A percentile compares a stretch with the other conserved stretches of the same genome.
Evolutionary conservation across 53 echinoderm and acorn worm species (phyloP).

Genomic region (Temnopleurus reevesii): DNA sequence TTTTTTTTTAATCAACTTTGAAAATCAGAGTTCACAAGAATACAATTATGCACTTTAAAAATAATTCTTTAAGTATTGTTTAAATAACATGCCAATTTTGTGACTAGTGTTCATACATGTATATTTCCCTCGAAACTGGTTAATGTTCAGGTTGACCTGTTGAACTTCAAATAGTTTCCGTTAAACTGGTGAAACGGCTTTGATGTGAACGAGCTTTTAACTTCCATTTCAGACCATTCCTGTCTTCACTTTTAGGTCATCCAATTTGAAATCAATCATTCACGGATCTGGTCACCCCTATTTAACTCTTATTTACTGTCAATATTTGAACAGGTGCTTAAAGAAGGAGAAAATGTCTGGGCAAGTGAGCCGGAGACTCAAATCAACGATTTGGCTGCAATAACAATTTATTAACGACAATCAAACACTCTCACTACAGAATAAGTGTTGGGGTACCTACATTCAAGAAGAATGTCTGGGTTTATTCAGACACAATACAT

Average conservation of each 20-base stretch:
- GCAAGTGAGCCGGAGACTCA: neutral
- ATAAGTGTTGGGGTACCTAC: neutral
- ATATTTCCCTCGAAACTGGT: too few species aligned
- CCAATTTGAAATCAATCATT: conserved; percentile 37
- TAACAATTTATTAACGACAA: conserved; percentile 37
- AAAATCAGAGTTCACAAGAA: neutral
- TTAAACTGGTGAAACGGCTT: too few species aligned
- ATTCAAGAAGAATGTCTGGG: too few species aligned
- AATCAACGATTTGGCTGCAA: neutral
- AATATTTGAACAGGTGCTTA: conserved; percentile 52
- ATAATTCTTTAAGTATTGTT: too few species aligned
- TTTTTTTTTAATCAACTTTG: neutral
- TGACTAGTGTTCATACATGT: too few species aligned
- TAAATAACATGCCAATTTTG: too few species aligned
- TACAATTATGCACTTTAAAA: too few species aligned
- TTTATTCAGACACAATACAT: too few species aligned
- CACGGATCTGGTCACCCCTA: neutral
- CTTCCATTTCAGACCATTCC: neutral
- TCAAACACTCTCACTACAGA: conserved; percentile 3
- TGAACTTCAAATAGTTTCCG: too few species aligned
- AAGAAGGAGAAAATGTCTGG: conserved; percentile 1
- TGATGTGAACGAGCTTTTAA: too few species aligned
- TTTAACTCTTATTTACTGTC: conserved; percentile 24
- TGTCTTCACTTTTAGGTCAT: neutral
- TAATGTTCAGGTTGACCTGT: too few species aligned